Base-by-base conservation (phyloP, 2,797 vertebrate genomes). In the Anomalospiza imberbis region DNA sequence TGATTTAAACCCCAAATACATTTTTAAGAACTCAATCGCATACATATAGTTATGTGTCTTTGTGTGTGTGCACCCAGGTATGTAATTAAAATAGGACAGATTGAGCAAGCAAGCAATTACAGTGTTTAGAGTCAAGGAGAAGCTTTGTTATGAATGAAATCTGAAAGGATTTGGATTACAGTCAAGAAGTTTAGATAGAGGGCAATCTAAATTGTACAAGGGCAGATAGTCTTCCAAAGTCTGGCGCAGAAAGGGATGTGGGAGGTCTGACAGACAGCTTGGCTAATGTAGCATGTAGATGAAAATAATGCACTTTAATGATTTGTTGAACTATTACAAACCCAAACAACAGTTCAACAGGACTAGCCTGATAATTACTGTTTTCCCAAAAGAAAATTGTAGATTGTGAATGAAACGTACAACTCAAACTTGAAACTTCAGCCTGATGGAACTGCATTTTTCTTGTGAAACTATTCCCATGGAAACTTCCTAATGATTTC, bases 271-370 rank as follows among this genome's bases (percentile, higher is more conserved):
- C 79, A 58, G 58, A n/a, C 44, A 89, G 36, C 11, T 81, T 70
- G 66, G 62, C 50, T 89, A 70, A 72, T 32, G 25, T 32, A 88
- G 32, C 18, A n/a, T 17, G 22, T 42, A 65, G 54, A 55, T 70
- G 54, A 81, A 94, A 82, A 85, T 53, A 38, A 38, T 4, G 17
- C 50, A 55, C 58, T 85, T 83, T 68, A 91, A 86, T 77, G 44
- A 51, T 86, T 90, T 90, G 50, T 72, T 78, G 58, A 88, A 86
- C 20, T 77, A 6, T 53, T 86, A 78, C 40, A 94, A 95, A 83
- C n/a, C 34, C 88, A 91, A 94, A 84, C 81, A 80, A 74, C 61
- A 73, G 31, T 82, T 90, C 68, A 86, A 29, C n/a, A 55, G 73
- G 67, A 58, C 42, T 42, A 72, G 66, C 18, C 47, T 72, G 76